Evolutionary conservation across 2,113 vertebrate species (phyloP), one percentile per base, ranked within the genome.

Genomic region (Prunella himalayana): DNA sequence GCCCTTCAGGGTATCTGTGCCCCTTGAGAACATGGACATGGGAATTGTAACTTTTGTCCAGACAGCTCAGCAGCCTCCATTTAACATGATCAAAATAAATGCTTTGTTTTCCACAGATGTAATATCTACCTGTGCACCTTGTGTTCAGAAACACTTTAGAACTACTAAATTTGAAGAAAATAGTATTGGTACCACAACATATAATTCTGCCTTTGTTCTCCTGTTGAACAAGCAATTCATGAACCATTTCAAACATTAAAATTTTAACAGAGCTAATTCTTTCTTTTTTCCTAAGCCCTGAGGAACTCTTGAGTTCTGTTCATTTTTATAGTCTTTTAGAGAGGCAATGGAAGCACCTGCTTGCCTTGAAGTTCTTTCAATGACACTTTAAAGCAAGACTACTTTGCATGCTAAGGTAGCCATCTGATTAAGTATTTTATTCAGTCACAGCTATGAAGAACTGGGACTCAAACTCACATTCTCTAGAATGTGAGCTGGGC

Each of bases 11-110:
- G 10, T 11, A 12, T 11, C 70, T 57, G 49, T n/a, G 31, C 15
- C 16, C 10, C 65, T 54, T 22, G 0, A 16, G 7, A 82, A 42
- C 23, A 51, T 21, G 2, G 3, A 35, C 20, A n/a, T 0, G 0
- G 47, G 47, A 77, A 72, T 25, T 21, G 6, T 0, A 75, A 39
- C 61, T 72, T 71, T 1, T n/a, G 31, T 11, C 44, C 53, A 79
- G 47, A 30, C 19, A 92, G n/a, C 25, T 23, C 59, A 61, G 49
- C 11, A 57, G 42, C 45, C 28, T 70, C 24, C 13, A 11, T 37
- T 81, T 33, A 51, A 68, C 15, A 41, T 0, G 7, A 63, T 17
- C 30, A 39, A 81, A 57, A 53, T 1, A 57, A 84, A 89, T 9
- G 13, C 4, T 45, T 49, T 59, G 7, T 61, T 57, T 71, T 23